Evolutionary conservation across 2,113 vertebrate genomes (phyloP).

Genomic region (Forbesichthys papilliferus): DNA sequence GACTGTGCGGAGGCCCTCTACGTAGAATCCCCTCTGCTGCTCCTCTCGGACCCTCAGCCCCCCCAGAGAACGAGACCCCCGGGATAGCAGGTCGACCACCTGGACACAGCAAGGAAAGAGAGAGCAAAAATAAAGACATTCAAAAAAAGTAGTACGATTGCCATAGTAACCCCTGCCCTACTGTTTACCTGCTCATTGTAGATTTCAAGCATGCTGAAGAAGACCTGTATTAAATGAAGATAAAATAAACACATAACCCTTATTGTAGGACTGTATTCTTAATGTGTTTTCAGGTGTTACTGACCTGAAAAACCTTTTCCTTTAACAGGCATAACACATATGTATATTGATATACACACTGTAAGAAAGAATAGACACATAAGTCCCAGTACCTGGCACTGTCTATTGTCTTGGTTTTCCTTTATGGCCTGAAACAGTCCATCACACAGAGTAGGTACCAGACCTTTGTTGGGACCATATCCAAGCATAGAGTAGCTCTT

Average conservation of each 20-base stretch:
- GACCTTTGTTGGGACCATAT: conserved; percentile 81
- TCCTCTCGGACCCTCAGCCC: conserved; percentile 85
- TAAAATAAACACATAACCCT: too few relatives aligned
- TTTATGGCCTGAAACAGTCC: conserved; percentile 79
- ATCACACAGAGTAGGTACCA: conserved; percentile 80
- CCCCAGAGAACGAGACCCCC: conserved; percentile 68
- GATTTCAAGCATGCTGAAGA: conserved; percentile 90
- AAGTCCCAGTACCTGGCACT: conserved; percentile 75
- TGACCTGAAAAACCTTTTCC: too few relatives aligned
- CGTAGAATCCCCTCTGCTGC: conserved; percentile 85
- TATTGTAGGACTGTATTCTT: too few relatives aligned
- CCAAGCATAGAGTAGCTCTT: conserved; percentile 88
- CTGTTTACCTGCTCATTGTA: conserved; percentile 85
- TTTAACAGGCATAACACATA: not conserved
- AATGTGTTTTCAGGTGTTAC: too few relatives aligned
- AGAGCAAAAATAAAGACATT: not conserved
- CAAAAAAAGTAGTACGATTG: not conserved
- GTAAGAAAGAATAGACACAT: not conserved
- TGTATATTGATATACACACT: not conserved
- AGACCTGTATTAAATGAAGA: conserved; percentile 68
- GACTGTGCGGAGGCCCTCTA: conserved; percentile 83
- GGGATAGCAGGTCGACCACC: conserved; percentile 85
- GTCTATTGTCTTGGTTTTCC: conserved; percentile 71
- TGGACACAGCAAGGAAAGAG: conserved; percentile 35
- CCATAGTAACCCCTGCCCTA: not conserved